These are phyloP conservation scores for Cydia pomonella DNA, from an alignment of 1,140 invertebrate species.

Conservation along the genomic window DNA sequence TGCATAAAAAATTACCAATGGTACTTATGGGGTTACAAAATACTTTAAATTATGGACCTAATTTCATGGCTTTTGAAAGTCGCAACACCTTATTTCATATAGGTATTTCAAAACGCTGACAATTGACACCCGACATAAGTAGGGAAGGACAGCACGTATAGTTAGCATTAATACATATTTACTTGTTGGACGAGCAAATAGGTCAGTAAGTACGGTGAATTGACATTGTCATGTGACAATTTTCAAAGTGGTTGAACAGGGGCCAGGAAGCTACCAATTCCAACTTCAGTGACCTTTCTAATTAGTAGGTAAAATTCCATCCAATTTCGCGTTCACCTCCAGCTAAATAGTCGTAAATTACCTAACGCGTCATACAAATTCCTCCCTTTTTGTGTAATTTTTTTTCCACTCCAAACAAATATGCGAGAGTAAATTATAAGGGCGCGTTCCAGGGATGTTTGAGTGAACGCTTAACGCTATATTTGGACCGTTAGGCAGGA, in stretches of 20 bases:
- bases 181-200: too few species aligned
- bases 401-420: slow-evolving; percentile 30
- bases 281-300: background rate
- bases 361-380: slow-evolving; percentile 11
- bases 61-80: too few species aligned
- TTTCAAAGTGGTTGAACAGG: too few species aligned
- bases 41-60: too few species aligned
- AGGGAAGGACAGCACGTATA: too few species aligned
- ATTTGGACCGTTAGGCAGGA: slow-evolving; percentile 49
- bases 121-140: too few species aligned
- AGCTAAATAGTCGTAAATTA: slow-evolving; percentile 29
- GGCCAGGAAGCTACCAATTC: background rate
- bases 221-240: background rate
- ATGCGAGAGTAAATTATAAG: slow-evolving; percentile 56
- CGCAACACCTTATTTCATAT: too few species aligned
- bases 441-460: slow-evolving; percentile 45
- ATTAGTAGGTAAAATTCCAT: slow-evolving; percentile 1
- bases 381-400: slow-evolving; percentile 16
- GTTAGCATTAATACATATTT: too few species aligned
- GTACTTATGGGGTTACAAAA: too few species aligned
- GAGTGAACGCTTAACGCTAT: slow-evolving; percentile 37
- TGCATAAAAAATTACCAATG: too few species aligned
- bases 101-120: too few species aligned
- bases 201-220: too few species aligned
- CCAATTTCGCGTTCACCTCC: slow-evolving; percentile 6